Base-by-base conservation (phyloP, 92 coral and sea anemone species). In the Desmophyllum pertusum region DNA sequence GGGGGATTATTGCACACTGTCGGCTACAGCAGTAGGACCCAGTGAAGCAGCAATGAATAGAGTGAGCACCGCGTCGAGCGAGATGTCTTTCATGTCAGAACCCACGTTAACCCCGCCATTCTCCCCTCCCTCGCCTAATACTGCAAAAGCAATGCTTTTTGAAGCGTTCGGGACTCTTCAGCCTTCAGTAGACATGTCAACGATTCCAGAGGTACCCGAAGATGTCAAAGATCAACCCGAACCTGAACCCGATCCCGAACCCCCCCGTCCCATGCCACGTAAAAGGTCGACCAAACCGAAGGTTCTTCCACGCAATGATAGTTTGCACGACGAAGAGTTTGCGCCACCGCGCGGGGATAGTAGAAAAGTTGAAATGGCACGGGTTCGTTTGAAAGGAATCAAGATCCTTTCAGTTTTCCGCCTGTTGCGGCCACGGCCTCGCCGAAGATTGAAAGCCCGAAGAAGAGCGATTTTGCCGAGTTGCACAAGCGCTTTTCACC, bases 41-140 rank as follows among this genome's bases (percentile, higher is more conserved):
- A 38, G 51, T 6, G 75, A 74, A 17, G 21, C 75, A 17, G 21
- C 75, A 15, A 46, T 3, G 10, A 39, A 84, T 3, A 38, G 81
- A 40, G 79, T 42, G 29, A 87, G 77, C 65, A 66, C 83, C 33
- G 51, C 87, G 39, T 88, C 85, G 11, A 77, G 90, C 66, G 81
- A 89, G 61, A 84, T 91, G 78, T 86, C 93, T 5, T 70, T 79
- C 27, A 48, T 87, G 13, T 69, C 93, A 30, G 95, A 94, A 41
- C 64, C 78, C 13, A 81, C 91, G 0, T 80, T 90, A 27, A 88
- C 91, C 23, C 99, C 99, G 19, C 93, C 93, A 6, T 81, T 96
- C 27, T 93, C 98, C 0, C 99, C 99, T 19, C 99, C 99, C 0
- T 94, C 99, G 3, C 97, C 99, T 0, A 84, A 77, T 36, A 80